These are phyloP conservation scores for Cuniculus paca DNA, from an alignment of 2,797 vertebrate genomes.

Conservation along the genomic window DNA sequence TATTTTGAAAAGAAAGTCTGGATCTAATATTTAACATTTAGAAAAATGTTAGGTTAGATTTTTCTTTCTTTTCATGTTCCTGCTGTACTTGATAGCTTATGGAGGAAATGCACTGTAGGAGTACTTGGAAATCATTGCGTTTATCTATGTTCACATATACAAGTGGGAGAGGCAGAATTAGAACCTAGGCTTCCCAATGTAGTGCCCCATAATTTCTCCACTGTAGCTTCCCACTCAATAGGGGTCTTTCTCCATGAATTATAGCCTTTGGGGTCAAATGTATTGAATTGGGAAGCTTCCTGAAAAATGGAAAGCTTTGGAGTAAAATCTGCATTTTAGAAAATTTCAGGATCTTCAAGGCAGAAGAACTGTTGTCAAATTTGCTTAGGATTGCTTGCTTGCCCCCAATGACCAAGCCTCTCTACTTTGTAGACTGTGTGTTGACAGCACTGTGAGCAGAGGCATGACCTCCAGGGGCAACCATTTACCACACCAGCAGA, in stretches of 20 bases:
- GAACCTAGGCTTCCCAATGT: constrained; percentile 37
- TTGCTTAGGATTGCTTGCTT: neutral
- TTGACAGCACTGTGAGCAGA: neutral
- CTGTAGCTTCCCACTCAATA: neutral
- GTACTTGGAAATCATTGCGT: neutral
- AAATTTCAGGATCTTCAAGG: constrained; percentile 35
- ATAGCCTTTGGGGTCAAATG: neutral
- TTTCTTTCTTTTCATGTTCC: neutral
- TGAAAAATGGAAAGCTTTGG: constrained; percentile 9
- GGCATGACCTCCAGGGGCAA: neutral
- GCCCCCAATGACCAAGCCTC: neutral
- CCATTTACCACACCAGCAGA: neutral
- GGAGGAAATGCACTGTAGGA: neutral
- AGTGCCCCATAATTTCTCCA: neutral
- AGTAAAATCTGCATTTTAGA: constrained; percentile 37
- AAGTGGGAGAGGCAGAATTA: constrained; percentile 42
- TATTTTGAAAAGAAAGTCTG: constrained; percentile 63
- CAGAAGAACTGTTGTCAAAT: constrained; percentile 7
- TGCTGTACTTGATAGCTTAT: neutral
- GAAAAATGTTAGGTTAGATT: constrained; percentile 44
- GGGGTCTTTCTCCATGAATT: neutral
- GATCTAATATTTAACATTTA: constrained; percentile 51
- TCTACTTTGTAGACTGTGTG: neutral
- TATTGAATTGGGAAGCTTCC: constrained; percentile 1
- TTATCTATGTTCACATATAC: neutral